A percentile compares a stretch with the other conserved stretches of the same genome.
phyloP scores from a whole-genome alignment of 2,797 vertebrate species.

The Coccyzus lansbergi region DNA sequence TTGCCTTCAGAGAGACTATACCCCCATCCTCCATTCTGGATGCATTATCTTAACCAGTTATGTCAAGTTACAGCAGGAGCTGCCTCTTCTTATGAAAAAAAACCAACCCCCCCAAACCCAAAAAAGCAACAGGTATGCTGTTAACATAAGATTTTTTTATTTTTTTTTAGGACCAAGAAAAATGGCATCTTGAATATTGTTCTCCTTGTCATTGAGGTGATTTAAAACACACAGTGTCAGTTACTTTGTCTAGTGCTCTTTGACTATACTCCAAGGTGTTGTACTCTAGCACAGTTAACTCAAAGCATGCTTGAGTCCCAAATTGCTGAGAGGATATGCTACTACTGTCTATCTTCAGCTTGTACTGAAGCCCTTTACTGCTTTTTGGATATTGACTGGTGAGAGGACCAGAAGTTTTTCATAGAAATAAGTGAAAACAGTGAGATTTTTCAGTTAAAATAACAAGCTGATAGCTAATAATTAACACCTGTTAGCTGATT shows the following conservation, averaged over 20 bases:
- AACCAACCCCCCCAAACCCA: no score
- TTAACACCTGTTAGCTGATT: background rate
- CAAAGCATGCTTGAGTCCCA: accelerated
- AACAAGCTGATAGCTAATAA: background rate
- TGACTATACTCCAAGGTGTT: accelerated
- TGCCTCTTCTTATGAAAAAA: background rate
- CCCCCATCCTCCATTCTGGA: background rate
- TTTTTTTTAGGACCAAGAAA: no score
- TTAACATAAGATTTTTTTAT: no score
- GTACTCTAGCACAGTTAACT: background rate
- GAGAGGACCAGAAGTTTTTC: background rate
- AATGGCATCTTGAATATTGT: accelerated
- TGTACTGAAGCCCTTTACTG: background rate
- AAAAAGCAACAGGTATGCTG: background rate
- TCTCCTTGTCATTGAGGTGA: background rate
- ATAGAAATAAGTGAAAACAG: background rate
- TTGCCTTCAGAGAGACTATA: background rate
- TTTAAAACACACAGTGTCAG: background rate
- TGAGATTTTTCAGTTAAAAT: background rate
- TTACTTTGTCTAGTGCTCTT: background rate
- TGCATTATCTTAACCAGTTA: background rate
- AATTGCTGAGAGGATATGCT: accelerated
- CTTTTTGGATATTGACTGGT: background rate
- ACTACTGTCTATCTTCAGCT: accelerated
- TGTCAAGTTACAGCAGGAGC: background rate